Conservation (phyloP, 2,797 vertebrate genomes). For the Podarcis siculus region DNA sequence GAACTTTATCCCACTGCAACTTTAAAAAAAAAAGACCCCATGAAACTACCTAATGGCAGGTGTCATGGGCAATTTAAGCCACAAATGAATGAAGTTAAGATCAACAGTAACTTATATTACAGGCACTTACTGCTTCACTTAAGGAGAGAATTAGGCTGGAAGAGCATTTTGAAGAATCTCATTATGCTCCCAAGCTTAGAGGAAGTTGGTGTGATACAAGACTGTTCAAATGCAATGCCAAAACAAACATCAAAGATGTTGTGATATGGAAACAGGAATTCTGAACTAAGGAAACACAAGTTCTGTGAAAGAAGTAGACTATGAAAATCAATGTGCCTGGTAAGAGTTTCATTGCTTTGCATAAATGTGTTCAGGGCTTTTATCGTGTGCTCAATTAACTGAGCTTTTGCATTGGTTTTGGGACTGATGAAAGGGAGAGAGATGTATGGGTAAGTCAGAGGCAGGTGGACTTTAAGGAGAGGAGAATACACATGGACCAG, state of each 20-base stretch:
- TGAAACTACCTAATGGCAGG: constrained; percentile 61
- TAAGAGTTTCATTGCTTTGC: neutral
- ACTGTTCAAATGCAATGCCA: neutral
- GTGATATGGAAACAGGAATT: neutral
- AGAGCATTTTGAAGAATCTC: neutral
- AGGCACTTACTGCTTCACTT: constrained; percentile 48
- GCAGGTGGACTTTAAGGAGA: neutral
- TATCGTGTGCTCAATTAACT: neutral
- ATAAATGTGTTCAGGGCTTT: neutral
- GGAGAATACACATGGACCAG: neutral
- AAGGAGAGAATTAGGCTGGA: constrained; percentile 30
- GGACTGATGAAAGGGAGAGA: no score
- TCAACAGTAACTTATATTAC: constrained; percentile 51
- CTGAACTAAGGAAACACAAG: neutral
- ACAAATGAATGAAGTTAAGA: constrained; percentile 65
- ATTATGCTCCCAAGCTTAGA: constrained; percentile 48
- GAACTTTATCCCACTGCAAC: constrained; percentile 51
- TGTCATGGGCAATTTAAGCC: constrained; percentile 61
- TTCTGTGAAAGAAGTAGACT: neutral
- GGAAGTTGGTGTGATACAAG: constrained; percentile 36
- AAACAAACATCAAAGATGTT: neutral
- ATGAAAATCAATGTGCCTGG: neutral
- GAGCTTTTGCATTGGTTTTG: neutral
- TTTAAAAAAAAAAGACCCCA: neutral
- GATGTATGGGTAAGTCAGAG: neutral